A percentile compares a stretch with the other conserved stretches of the same genome.
Evolutionary conservation across 2,113 vertebrate species (phyloP).

Genomic region (Barbus barbus): DNA sequence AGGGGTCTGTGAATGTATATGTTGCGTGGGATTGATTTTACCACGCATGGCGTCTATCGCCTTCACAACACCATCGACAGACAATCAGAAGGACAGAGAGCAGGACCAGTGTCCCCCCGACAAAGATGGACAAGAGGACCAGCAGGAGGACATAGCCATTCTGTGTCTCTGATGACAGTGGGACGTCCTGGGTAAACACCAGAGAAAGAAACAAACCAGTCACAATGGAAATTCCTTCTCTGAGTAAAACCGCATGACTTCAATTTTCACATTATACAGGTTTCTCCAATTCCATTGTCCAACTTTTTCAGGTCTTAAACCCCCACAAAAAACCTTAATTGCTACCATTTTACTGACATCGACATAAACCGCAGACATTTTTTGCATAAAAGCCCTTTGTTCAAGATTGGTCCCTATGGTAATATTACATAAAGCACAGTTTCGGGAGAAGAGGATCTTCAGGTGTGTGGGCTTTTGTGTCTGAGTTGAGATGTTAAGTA

Average conservation of each 20-base stretch:
- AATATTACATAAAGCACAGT: background rate
- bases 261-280: background rate
- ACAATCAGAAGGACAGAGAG: slow-evolving; percentile 84
- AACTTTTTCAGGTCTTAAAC: background rate
- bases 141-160: slow-evolving; percentile 86
- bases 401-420: too few species aligned
- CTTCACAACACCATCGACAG: slow-evolving; percentile 83
- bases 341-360: background rate
- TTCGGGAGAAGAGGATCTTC: slow-evolving; percentile 3
- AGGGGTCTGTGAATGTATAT: background rate
- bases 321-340: background rate
- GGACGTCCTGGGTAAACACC: slow-evolving; percentile 62
- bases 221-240: background rate
- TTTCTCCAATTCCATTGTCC: background rate
- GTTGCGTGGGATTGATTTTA: slow-evolving; percentile 51
- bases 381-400: slow-evolving; percentile 26
- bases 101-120: slow-evolving; percentile 85
- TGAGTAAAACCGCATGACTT: slow-evolving; percentile 22
- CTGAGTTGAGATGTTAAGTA: slow-evolving; percentile 47
- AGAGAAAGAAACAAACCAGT: slow-evolving; percentile 3
- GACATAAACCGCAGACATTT: background rate
- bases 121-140: slow-evolving; percentile 87
- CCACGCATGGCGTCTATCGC: slow-evolving; percentile 81
- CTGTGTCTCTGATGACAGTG: slow-evolving; percentile 69
- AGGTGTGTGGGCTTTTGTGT: slow-evolving; percentile 49